Evolutionary conservation across 2,797 vertebrate genomes (phyloP).

Genomic region (Characodon lateralis): DNA sequence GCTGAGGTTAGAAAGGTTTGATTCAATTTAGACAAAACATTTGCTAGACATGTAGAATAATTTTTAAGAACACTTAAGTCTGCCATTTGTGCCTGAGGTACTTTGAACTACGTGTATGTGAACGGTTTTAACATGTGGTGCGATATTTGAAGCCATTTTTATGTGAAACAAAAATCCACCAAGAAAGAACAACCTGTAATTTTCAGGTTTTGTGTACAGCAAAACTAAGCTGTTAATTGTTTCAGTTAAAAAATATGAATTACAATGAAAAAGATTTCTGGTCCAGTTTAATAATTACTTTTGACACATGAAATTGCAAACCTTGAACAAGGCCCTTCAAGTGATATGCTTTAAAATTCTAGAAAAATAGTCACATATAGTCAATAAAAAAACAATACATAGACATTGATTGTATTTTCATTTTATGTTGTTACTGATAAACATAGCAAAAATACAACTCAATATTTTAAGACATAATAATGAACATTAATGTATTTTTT

Average conservation of each 20-base stretch:
- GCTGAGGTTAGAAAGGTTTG: neutral
- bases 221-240: neutral
- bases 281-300: neutral
- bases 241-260: neutral
- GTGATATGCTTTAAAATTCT: neutral
- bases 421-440: neutral
- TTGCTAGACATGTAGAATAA: neutral
- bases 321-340: neutral
- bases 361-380: neutral
- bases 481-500: neutral
- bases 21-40: neutral
- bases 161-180: neutral
- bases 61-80: neutral
- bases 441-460: too few species aligned
- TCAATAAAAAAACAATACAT: neutral
- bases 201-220: neutral
- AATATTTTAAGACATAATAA: neutral
- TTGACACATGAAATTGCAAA: neutral
- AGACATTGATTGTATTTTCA: neutral
- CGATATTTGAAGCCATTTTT: neutral
- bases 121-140: neutral
- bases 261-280: neutral
- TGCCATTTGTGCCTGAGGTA: neutral
- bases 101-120: neutral
- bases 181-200: neutral